phyloP scores from a whole-genome alignment of 2,797 vertebrate genomes.

The Miichthys miiuy region DNA sequence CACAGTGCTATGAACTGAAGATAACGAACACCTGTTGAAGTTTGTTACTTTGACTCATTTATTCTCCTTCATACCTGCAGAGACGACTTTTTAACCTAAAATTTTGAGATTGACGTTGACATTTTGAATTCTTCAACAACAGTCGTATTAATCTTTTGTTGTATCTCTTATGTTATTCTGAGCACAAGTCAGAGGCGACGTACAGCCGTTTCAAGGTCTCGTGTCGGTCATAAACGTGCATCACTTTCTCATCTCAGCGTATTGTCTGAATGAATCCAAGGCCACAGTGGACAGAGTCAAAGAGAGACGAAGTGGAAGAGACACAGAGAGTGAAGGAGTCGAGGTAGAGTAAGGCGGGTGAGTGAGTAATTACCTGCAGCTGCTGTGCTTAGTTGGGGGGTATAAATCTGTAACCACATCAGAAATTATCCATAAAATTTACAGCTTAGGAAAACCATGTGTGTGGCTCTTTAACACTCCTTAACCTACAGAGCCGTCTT shows the following conservation, averaged over 20 bases:
- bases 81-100: neutral
- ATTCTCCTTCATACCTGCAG: too few species aligned
- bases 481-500: conserved; percentile 72
- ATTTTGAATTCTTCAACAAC: neutral
- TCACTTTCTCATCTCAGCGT: neutral
- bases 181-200: neutral
- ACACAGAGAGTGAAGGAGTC: conserved; percentile 29
- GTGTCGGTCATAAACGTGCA: neutral
- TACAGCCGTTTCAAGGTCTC: neutral
- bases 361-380: conserved; percentile 82
- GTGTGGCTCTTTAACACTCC: conserved; percentile 81
- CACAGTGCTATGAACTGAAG: too few species aligned
- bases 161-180: neutral
- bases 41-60: too few species aligned
- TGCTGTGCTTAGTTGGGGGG: conserved; percentile 74
- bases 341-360: conserved; percentile 47
- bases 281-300: conserved; percentile 14
- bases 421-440: conserved; percentile 87
- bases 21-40: too few species aligned
- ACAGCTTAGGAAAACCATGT: conserved; percentile 83
- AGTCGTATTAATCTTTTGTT: neutral
- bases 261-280: conserved; percentile 6
- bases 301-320: conserved; percentile 40
- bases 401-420: conserved; percentile 85
- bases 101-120: too few species aligned